phyloP scores from a whole-genome alignment of 2,888 invertebrate species.

The Volucella zonaria region DNA sequence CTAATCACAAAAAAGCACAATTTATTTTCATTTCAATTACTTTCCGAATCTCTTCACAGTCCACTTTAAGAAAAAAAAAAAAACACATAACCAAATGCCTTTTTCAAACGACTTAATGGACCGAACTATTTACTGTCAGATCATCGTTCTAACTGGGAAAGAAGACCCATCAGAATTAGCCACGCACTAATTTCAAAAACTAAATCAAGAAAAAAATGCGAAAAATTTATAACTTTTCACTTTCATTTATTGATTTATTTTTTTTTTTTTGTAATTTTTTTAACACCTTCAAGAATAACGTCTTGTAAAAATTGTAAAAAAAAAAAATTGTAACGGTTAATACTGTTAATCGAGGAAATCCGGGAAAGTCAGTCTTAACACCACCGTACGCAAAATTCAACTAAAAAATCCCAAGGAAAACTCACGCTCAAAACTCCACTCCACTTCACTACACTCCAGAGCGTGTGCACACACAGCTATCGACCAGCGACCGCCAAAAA shows the following conservation, averaged over 20 bases:
- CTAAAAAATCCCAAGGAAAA: constrained; percentile 76
- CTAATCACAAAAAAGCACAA: constrained; percentile 48
- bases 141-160: background rate
- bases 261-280: background rate
- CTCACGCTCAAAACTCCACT: constrained; percentile 71
- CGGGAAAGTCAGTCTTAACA: constrained; percentile 80
- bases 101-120: constrained; percentile 27
- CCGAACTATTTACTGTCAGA: constrained; percentile 33
- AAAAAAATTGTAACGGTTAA: constrained; percentile 6
- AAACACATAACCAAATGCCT: constrained; percentile 14
- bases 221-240: background rate
- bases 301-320: constrained; percentile 2
- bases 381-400: constrained; percentile 82
- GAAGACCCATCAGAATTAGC: constrained; percentile 11
- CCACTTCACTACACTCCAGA: constrained; percentile 9
- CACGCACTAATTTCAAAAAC: constrained; percentile 17
- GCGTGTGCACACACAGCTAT: constrained; percentile 37
- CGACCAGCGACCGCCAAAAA: constrained; percentile 64
- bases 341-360: constrained; percentile 60
- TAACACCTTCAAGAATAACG: constrained; percentile 29
- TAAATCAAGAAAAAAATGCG: background rate
- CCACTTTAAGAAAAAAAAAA: constrained; percentile 37
- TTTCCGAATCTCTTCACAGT: constrained; percentile 29
- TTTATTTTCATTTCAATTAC: constrained; percentile 38
- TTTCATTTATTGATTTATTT: background rate